Percentiles rank a stretch among this genome's conserved stretches.
phyloP scores from a whole-genome alignment of 2,797 vertebrate species.

The Leucoraja ocellata region DNA sequence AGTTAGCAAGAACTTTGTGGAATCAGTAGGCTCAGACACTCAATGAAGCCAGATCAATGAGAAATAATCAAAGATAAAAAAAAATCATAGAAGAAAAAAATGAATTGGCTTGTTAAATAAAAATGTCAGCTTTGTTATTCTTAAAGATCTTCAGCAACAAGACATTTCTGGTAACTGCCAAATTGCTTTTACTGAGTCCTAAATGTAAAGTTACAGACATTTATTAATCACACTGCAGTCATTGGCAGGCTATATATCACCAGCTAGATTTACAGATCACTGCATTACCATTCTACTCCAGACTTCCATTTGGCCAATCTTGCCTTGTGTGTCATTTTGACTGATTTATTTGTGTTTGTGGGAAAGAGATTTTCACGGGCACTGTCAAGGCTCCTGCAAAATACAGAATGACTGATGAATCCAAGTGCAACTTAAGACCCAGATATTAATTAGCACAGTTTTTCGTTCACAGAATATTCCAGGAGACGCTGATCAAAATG shows the following conservation, averaged over 20 bases:
- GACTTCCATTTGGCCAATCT: neutral
- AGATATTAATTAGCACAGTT: neutral
- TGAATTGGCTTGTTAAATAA: neutral
- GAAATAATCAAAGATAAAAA: neutral
- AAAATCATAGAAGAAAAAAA: neutral
- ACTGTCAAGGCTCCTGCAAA: neutral
- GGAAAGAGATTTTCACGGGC: neutral
- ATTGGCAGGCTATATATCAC: neutral
- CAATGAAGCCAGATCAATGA: neutral
- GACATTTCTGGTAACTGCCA: neutral
- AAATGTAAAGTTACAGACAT: neutral
- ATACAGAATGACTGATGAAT: neutral
- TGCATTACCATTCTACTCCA: neutral
- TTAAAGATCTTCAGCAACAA: neutral
- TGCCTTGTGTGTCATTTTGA: neutral
- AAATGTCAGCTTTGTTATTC: neutral
- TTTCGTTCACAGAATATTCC: neutral
- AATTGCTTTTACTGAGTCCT: neutral
- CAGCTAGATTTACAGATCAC: neutral
- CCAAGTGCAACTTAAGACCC: neutral
- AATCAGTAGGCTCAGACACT: neutral
- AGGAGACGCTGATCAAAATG: neutral
- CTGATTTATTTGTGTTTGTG: neutral
- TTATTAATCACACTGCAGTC: neutral
- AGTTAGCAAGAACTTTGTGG: no score